Evolutionary conservation across 23 tunicate genomes (phyloP), one percentile per base, ranked within the genome.

Genomic region (Styela clava): DNA sequence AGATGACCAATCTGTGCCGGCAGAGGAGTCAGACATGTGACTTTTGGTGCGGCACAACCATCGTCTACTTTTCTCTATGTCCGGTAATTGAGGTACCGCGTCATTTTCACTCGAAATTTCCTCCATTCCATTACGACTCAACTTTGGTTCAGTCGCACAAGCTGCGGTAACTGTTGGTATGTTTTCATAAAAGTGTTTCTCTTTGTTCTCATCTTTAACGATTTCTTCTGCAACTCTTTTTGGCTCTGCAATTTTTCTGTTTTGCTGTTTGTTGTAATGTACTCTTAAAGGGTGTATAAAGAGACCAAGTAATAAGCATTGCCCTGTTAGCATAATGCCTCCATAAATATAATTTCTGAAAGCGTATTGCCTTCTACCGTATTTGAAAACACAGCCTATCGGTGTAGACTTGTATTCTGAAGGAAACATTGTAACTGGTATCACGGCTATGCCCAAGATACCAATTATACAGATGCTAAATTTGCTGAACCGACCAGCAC

Each of bases 281-380:
- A 71, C 24, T 31, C 77, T 35, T 29, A 71, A 34, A 3, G 77
- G 77, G 35, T 71, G 77, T 30, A 71, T 16, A 32, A 71, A 71
- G 5, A 71, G 77, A 28, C 77, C 77, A 71, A 71, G 77, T 22
- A 71, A 32, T 21, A 71, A 2, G 34, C 35, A 71, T 30, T 71
- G 77, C 12, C 35, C 37, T 71, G 35, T 18, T 21, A 71, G 16
- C 34, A 34, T 22, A 3, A 30, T 34, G 37, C 24, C 32, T 32
- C 35, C 77, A 32, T 71, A 71, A 2, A 71, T 30, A 34, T 18
- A 71, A 71, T 71, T 71, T 32, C 77, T 31, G 37, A 71, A 71
- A n/a, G 77, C 34, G 29, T 71, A 71, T 71, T 71, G 77, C 77
- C 34, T 71, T 16, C 34, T 26, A 34, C 35, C 77, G 5, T 32